A percentile compares a stretch with the other conserved stretches of the same genome.
Evolutionary conservation across 2,797 vertebrate species (phyloP).

Genomic region (Aselliscus stoliczkanus): DNA sequence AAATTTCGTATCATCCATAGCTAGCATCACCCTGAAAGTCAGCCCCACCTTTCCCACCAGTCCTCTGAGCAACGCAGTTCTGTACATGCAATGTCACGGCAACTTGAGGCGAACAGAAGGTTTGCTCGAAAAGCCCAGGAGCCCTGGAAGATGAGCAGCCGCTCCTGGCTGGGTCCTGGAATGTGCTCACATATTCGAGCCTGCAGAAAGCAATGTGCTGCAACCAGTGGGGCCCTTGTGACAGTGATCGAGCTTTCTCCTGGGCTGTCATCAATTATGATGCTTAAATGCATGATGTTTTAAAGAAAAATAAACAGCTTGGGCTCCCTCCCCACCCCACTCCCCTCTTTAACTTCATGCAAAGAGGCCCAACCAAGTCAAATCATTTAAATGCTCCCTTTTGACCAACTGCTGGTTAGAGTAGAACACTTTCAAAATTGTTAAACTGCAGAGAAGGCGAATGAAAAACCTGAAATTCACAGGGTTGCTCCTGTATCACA

Average conservation of each 20-base stretch:
- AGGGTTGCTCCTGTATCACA: background rate
- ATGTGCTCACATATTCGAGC: constrained; percentile 22
- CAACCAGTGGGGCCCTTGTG: constrained; percentile 3
- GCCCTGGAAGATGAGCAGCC: constrained; percentile 19
- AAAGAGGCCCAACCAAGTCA: constrained; percentile 24
- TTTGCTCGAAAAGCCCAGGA: background rate
- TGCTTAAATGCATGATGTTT: constrained; percentile 59
- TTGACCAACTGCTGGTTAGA: background rate
- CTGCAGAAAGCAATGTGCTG: constrained; percentile 26
- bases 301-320: constrained; percentile 13
- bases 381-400: constrained; percentile 49
- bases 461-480: background rate
- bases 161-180: constrained; percentile 22
- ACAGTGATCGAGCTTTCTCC: constrained; percentile 53
- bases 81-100: constrained; percentile 12
- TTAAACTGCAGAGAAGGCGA: background rate
- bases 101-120: background rate
- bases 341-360: background rate
- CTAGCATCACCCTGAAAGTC: background rate
- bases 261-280: constrained; percentile 50
- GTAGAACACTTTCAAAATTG: constrained; percentile 35
- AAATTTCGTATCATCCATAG: background rate
- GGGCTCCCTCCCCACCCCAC: background rate
- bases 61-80: background rate
- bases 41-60: background rate